Evolutionary conservation across 2,888 invertebrate species (phyloP).

Genomic region (Crocallis elinguaria): DNA sequence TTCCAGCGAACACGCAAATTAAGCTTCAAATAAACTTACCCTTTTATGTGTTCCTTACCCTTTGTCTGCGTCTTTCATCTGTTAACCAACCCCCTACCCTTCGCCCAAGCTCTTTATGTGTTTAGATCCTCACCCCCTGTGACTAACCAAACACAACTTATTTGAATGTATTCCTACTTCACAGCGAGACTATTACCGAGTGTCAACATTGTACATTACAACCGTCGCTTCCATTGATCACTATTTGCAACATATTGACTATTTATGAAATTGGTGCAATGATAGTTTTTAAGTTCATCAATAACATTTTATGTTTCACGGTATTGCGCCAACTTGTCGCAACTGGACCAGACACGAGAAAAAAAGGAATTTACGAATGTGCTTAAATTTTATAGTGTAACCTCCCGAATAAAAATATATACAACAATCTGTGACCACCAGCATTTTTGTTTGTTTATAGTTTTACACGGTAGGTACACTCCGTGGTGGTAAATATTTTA

Average conservation of each 20-base stretch:
- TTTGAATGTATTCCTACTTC: conserved; percentile 80
- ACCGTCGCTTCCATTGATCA: conserved; percentile 79
- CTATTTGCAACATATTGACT: conserved; percentile 58
- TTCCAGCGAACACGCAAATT: conserved; percentile 84
- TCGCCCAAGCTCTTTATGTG: conserved; percentile 83
- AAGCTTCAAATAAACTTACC: conserved; percentile 85
- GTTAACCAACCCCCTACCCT: conserved; percentile 85
- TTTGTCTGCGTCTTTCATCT: conserved; percentile 94
- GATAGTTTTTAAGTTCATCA: conserved; percentile 43
- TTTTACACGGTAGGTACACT: neutral
- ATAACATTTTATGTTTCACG: conserved; percentile 5
- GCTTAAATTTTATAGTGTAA: conserved; percentile 2
- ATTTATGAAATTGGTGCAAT: conserved; percentile 79
- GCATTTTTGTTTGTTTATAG: conserved; percentile 5
- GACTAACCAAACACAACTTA: conserved; percentile 81
- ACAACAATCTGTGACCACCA: conserved; percentile 10
- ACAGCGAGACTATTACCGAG: conserved; percentile 71
- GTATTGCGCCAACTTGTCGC: conserved; percentile 1
- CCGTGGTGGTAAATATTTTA: neutral
- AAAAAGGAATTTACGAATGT: neutral
- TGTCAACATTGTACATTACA: conserved; percentile 80
- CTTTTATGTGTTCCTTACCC: conserved; percentile 87
- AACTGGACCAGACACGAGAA: neutral
- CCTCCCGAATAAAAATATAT: neutral
- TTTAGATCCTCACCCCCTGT: conserved; percentile 82